Evolutionary conservation across 2,797 vertebrate species (phyloP).

Genomic region (Leucoraja ocellata): DNA sequence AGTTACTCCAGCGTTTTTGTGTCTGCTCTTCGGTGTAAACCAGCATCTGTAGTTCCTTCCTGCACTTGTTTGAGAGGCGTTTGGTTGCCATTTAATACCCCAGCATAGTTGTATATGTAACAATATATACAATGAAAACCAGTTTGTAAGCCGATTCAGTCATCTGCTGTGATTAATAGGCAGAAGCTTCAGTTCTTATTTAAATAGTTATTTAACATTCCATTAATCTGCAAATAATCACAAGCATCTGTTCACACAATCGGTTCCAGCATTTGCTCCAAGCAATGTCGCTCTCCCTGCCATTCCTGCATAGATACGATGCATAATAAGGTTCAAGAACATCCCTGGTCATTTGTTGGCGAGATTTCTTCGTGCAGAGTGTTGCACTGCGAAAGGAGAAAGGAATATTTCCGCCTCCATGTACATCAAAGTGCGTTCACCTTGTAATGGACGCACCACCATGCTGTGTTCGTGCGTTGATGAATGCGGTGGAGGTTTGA

Average conservation of each 20-base stretch:
- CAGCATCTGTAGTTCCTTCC: too few species aligned
- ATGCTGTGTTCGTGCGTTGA: not conserved
- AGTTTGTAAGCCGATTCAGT: not conserved
- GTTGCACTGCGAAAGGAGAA: not conserved
- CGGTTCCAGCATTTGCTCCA: not conserved
- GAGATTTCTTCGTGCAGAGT: too few species aligned
- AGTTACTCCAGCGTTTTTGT: too few species aligned
- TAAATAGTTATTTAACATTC: conserved; percentile 33
- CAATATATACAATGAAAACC: not conserved
- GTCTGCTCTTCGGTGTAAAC: too few species aligned
- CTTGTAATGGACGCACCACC: not conserved
- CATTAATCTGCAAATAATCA: conserved; percentile 32
- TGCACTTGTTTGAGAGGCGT: not conserved
- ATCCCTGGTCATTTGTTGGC: not conserved
- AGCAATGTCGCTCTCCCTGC: not conserved
- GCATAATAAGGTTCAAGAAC: not conserved
- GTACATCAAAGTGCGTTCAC: not conserved
- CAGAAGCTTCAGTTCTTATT: conserved; percentile 11
- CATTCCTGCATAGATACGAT: not conserved
- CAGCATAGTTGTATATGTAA: not conserved
- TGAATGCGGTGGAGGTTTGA: not conserved
- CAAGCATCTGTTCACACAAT: conserved; percentile 13
- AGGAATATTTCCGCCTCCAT: too few species aligned
- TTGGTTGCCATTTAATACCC: not conserved
- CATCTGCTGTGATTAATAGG: conserved; percentile 2